Conservation (phyloP, 1,140 invertebrate species). For the Dermatophagoides farinae region DNA sequence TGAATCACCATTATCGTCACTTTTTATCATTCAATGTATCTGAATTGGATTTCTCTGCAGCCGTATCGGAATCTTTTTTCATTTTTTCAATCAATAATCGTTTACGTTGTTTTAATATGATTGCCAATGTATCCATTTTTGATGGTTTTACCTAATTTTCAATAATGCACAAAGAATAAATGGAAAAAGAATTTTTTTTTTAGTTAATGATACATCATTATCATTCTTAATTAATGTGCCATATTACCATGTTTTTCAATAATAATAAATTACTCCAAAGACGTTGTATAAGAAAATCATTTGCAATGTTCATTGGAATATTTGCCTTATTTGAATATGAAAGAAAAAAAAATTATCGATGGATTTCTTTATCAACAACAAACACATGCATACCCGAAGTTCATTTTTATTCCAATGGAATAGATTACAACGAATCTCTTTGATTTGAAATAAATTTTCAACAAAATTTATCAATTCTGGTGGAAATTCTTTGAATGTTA, state of each 20-base stretch:
- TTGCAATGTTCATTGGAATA: not conserved
- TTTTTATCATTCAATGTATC: not conserved
- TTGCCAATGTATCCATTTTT: not conserved
- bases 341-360: not conserved
- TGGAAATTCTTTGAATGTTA: conserved; percentile 3
- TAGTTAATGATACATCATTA: too few species aligned
- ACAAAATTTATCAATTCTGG: not conserved
- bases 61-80: not conserved
- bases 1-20: not conserved
- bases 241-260: conserved; percentile 7
- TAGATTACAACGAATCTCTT: not conserved
- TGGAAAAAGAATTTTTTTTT: too few species aligned
- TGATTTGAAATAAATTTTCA: not conserved
- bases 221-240: too few species aligned
- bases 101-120: not conserved
- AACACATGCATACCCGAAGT: not conserved
- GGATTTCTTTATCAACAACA: not conserved
- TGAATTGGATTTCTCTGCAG: not conserved
- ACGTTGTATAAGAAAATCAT: conserved; percentile 4
- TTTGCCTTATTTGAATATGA: not conserved
- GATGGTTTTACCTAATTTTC: not conserved
- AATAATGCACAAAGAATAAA: not conserved
- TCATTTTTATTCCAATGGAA: not conserved
- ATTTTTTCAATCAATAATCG: not conserved
- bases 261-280: conserved; percentile 10